These are phyloP conservation scores for Conomelus anceps DNA, from an alignment of 2,888 invertebrate species.

Conservation along the genomic window DNA sequence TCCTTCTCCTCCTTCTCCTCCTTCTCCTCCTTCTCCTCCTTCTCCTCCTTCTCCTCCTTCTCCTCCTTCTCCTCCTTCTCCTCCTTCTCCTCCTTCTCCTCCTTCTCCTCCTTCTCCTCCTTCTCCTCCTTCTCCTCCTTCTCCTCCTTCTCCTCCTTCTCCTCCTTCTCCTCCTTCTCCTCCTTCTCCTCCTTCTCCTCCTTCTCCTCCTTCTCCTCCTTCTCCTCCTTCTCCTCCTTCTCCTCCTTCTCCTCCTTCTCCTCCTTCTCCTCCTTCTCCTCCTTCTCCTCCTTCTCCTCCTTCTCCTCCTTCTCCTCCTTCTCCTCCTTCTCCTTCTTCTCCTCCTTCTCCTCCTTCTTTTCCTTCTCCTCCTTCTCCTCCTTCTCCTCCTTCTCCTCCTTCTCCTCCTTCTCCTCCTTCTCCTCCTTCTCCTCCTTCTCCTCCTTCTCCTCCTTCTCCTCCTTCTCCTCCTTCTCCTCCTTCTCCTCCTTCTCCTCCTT, in stretches of 20 bases:
- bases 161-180: neutral
- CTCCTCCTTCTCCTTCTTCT: neutral
- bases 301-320: neutral
- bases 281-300: conserved; percentile 10
- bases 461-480: conserved; percentile 2
- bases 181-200: neutral
- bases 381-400: neutral
- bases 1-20: no score
- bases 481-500: conserved; percentile 4
- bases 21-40: conserved; percentile 34
- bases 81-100: conserved; percentile 28
- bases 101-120: conserved; percentile 25
- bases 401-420: conserved; percentile 21
- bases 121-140: conserved; percentile 23
- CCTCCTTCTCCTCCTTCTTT: conserved; percentile 20
- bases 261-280: conserved; percentile 16
- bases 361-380: conserved; percentile 1
- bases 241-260: no score
- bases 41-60: conserved; percentile 27
- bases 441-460: conserved; percentile 27
- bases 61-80: conserved; percentile 31
- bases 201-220: neutral
- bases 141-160: neutral
- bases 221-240: neutral
- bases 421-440: conserved; percentile 10